phyloP scores from a whole-genome alignment of 2,113 vertebrate species.

The Datnioides undecimradiatus region DNA sequence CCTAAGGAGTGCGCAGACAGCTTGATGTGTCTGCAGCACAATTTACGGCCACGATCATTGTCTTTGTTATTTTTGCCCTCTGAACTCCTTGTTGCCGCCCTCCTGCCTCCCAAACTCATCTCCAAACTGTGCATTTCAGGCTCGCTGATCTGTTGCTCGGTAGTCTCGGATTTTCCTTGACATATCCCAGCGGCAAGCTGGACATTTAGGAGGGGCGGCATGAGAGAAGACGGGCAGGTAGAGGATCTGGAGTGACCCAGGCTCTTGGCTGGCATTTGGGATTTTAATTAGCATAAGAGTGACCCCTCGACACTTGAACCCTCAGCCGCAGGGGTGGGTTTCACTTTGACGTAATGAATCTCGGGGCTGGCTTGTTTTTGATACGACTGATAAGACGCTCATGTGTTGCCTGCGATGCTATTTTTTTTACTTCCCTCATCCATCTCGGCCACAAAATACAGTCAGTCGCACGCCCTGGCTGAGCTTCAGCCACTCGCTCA shows the following conservation, averaged over 20 bases:
- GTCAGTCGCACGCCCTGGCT: slow-evolving; percentile 26
- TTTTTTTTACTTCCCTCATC: slow-evolving; percentile 51
- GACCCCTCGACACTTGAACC: slow-evolving; percentile 44
- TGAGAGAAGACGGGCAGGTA: not conserved
- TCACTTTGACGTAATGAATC: slow-evolving; percentile 44
- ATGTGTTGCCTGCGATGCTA: slow-evolving; percentile 38
- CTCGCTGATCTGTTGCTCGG: not conserved
- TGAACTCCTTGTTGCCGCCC: slow-evolving; percentile 18
- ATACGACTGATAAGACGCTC: slow-evolving; percentile 57
- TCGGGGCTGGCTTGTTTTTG: slow-evolving; percentile 15
- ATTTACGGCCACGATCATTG: slow-evolving; percentile 70
- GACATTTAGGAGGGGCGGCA: slow-evolving; percentile 10
- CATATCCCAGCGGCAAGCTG: slow-evolving; percentile 31
- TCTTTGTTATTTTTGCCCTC: slow-evolving; percentile 70
- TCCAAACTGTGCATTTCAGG: slow-evolving; percentile 18
- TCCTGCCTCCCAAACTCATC: slow-evolving; percentile 9
- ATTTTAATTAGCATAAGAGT: slow-evolving; percentile 48
- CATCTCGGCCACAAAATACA: slow-evolving; percentile 16
- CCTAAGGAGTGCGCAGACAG: slow-evolving; percentile 72
- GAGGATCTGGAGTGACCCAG: slow-evolving; percentile 29
- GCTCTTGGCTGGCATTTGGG: slow-evolving; percentile 74
- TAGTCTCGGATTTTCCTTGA: slow-evolving; percentile 44
- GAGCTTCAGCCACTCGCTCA: slow-evolving; percentile 18
- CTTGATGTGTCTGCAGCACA: slow-evolving; percentile 65
- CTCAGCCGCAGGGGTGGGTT: slow-evolving; percentile 46